Evolutionary conservation across 2,797 vertebrate genomes (phyloP).

Genomic region (Enteromius radiatus): DNA sequence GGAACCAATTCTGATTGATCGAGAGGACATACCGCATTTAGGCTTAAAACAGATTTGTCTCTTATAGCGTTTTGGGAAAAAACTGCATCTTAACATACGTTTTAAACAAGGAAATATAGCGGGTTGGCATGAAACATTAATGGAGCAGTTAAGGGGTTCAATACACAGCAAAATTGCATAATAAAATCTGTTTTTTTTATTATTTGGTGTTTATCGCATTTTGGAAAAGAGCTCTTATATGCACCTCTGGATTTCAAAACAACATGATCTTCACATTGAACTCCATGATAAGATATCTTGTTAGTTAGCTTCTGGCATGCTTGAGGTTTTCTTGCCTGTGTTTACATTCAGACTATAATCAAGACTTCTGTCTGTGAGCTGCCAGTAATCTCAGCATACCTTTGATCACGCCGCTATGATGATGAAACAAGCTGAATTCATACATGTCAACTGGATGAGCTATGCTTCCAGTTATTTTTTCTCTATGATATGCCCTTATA

Average conservation of each 20-base stretch:
- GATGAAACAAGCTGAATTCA: conserved; percentile 42
- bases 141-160: no score
- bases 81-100: no score
- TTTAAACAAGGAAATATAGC: no score
- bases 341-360: conserved; percentile 31
- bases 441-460: conserved; percentile 9
- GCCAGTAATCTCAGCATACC: conserved; percentile 20
- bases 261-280: neutral
- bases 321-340: neutral
- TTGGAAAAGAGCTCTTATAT: neutral
- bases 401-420: conserved; percentile 36
- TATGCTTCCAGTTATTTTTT: neutral
- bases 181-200: no score
- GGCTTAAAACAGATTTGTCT: no score
- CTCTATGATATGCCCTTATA: neutral
- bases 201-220: no score
- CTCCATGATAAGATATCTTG: conserved; percentile 8
- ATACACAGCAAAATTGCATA: no score
- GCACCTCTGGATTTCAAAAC: neutral
- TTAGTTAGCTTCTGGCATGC: conserved; percentile 26
- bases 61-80: no score
- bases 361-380: conserved; percentile 11
- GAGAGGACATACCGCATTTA: no score
- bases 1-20: no score
- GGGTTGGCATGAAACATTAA: no score